Percentiles rank a stretch among this genome's conserved stretches.
Evolutionary conservation across 1,140 invertebrate genomes (phyloP).

Genomic region (Hypsibius dujardini): DNA sequence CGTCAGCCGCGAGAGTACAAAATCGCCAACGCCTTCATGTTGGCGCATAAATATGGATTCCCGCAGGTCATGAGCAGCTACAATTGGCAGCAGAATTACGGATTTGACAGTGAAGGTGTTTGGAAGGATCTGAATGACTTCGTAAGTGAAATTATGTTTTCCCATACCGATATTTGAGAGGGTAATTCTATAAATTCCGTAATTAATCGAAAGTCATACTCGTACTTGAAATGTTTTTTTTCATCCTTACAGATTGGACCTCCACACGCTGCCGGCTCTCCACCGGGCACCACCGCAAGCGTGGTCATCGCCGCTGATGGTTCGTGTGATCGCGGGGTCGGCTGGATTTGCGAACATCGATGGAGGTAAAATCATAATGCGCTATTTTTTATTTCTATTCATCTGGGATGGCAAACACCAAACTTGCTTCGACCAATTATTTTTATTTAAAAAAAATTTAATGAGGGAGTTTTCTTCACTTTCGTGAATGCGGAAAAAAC

Average conservation of each 20-base stretch:
- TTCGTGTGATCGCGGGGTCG: constrained; percentile 49
- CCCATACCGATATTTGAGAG: too few relatives aligned
- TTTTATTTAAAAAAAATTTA: too few relatives aligned
- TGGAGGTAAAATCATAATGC: constrained; percentile 25
- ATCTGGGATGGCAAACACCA: too few relatives aligned
- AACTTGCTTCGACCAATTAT: too few relatives aligned
- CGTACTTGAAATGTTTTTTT: too few relatives aligned
- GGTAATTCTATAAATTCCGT: too few relatives aligned
- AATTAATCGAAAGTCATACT: too few relatives aligned
- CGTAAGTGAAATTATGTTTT: not conserved
- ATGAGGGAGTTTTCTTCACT: too few relatives aligned
- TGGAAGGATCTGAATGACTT: constrained; percentile 21
- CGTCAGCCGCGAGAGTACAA: constrained; percentile 35
- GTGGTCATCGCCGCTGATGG: constrained; percentile 46
- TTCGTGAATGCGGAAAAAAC: too few relatives aligned
- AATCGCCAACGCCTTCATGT: constrained; percentile 56
- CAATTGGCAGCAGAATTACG: constrained; percentile 30
- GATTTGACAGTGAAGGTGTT: not conserved
- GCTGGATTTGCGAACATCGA: constrained; percentile 70
- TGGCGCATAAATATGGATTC: constrained; percentile 51
- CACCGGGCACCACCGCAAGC: constrained; percentile 42
- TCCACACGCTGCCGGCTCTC: constrained; percentile 30
- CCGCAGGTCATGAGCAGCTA: constrained; percentile 57
- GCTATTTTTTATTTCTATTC: too few relatives aligned
- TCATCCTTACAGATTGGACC: constrained; percentile 26